Evolutionary conservation across 2,113 vertebrate species (phyloP).

Genomic region (Ardeotis arabs): DNA sequence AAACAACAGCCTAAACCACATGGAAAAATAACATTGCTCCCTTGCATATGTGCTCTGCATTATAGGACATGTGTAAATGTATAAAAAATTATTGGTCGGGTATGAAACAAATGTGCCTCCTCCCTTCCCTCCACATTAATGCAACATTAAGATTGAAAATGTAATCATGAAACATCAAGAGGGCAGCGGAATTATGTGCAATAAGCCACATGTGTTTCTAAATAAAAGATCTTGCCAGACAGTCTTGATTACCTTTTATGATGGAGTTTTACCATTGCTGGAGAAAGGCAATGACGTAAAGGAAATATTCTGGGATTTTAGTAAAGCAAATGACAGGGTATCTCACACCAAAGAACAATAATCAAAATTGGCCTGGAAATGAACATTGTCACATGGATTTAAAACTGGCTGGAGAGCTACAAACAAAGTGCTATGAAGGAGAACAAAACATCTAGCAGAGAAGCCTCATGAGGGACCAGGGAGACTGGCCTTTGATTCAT

Average conservation of each 20-base stretch:
- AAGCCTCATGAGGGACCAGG: background rate
- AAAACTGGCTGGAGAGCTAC: conserved; percentile 23
- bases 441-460: background rate
- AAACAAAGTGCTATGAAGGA: conserved; percentile 26
- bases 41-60: background rate
- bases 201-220: conserved; percentile 57
- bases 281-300: conserved; percentile 55
- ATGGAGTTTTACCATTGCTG: conserved; percentile 41
- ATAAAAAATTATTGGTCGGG: background rate
- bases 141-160: background rate
- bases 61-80: background rate
- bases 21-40: background rate
- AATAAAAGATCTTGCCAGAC: conserved; percentile 59
- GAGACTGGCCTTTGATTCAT: accelerated
- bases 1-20: conserved; percentile 46
- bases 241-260: conserved; percentile 62
- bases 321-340: conserved; percentile 46
- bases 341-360: conserved; percentile 54
- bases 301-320: conserved; percentile 53
- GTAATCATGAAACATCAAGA: background rate
- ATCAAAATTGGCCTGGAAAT: conserved; percentile 53
- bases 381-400: conserved; percentile 18
- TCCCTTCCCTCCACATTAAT: background rate
- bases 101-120: background rate
- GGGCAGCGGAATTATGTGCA: conserved; percentile 4